Evolutionary conservation across 92 coral and sea anemone genomes (phyloP).

Genomic region (Paramuricea clavata): DNA sequence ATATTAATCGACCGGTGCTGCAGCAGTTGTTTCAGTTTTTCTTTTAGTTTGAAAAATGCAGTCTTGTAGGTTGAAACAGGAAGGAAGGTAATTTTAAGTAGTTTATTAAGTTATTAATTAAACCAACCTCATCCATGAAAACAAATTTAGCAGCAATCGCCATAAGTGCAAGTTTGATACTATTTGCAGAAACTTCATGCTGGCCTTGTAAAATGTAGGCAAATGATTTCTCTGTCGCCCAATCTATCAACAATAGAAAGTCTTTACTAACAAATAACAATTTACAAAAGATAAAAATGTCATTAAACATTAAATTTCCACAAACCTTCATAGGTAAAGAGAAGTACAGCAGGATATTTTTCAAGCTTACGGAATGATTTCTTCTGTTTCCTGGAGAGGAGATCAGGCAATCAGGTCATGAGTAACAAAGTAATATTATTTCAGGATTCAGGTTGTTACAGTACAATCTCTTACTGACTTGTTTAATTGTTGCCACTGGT

Average conservation of each 20-base stretch:
- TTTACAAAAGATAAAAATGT: background rate
- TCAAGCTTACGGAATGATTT: background rate
- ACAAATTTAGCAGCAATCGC: background rate
- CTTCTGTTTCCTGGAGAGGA: background rate
- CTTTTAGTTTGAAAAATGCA: no score
- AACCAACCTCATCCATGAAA: constrained; percentile 30
- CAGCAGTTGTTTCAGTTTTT: no score
- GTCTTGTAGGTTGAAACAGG: no score
- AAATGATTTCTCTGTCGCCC: constrained; percentile 24
- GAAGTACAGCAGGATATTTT: constrained; percentile 23
- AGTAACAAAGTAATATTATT: background rate
- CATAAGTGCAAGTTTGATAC: constrained; percentile 9
- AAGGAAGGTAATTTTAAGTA: background rate
- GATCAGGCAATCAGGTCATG: background rate
- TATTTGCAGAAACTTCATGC: constrained; percentile 1
- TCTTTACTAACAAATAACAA: background rate
- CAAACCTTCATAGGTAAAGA: constrained; percentile 42
- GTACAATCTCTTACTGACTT: background rate
- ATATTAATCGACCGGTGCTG: no score
- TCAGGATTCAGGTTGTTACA: no score
- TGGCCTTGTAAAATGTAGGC: constrained; percentile 3
- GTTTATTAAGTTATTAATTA: background rate
- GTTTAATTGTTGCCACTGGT: background rate
- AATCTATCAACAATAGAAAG: background rate
- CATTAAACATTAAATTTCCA: background rate